Evolutionary conservation across 2,113 vertebrate genomes (phyloP).

Genomic region (Myrmophylax atrothorax): DNA sequence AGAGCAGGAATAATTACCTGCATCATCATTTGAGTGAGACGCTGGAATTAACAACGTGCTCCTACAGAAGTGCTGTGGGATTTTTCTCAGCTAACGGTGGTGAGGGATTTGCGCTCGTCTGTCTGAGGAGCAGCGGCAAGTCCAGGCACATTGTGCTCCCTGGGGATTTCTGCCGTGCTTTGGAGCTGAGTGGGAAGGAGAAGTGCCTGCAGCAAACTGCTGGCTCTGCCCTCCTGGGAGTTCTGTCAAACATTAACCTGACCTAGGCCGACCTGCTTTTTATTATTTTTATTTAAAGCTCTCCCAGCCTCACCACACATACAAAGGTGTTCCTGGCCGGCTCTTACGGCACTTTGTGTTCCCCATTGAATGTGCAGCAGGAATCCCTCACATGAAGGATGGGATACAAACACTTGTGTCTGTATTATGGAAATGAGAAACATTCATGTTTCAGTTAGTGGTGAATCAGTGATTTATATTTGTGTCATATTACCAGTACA

Average conservation of each 20-base stretch:
- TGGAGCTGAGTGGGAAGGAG: not conserved
- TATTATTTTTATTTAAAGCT: not conserved
- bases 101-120: not conserved
- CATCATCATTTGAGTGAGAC: not conserved
- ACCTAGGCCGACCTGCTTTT: not conserved
- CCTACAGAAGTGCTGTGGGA: not conserved
- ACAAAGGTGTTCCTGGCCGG: not conserved
- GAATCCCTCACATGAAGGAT: not conserved
- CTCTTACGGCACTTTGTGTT: not conserved
- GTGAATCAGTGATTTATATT: not conserved
- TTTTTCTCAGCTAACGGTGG: not conserved
- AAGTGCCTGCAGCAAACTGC: not conserved
- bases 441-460: not conserved
- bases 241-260: conserved; percentile 23
- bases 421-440: not conserved
- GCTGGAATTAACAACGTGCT: not conserved
- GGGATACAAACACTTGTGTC: not conserved
- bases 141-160: not conserved
- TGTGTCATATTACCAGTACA: not conserved
- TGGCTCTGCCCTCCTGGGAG: not conserved
- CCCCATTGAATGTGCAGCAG: not conserved
- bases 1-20: not conserved
- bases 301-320: rapidly evolving
- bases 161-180: not conserved
- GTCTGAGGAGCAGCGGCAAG: not conserved